These are phyloP conservation scores for Gobiocypris rarus DNA, from an alignment of 2,113 vertebrate species.

Conservation along the genomic window DNA sequence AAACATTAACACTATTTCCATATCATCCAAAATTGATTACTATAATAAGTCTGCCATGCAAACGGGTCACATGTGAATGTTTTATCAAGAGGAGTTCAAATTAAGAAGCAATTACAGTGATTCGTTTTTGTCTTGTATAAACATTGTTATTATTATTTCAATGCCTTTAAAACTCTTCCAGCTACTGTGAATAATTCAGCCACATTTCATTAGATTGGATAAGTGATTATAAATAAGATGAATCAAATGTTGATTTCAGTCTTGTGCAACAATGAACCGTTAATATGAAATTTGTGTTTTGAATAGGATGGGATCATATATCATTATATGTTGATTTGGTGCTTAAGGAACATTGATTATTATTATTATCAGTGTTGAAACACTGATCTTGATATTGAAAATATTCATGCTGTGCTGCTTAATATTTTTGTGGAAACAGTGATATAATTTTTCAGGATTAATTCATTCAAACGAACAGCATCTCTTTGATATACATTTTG, in stretches of 20 bases:
- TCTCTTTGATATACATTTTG: background rate
- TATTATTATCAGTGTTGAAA: background rate
- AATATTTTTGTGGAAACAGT: background rate
- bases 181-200: background rate
- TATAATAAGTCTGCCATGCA: slow-evolving; percentile 10
- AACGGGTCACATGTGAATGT: slow-evolving; percentile 7
- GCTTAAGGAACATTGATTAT: background rate
- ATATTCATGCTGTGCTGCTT: background rate
- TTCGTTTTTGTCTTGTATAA: background rate
- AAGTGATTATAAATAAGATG: background rate
- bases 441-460: background rate
- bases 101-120: background rate
- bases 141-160: background rate
- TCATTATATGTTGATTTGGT: too few species aligned
- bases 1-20: slow-evolving; percentile 25
- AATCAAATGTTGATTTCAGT: background rate
- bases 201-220: background rate
- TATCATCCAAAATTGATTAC: background rate
- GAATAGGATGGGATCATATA: too few species aligned
- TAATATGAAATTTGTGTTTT: background rate
- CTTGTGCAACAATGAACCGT: background rate
- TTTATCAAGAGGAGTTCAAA: background rate
- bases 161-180: background rate
- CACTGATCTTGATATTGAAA: background rate
- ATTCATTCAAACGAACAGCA: background rate